phyloP scores from a whole-genome alignment of 64 coral and sea anemone genomes.

The Actinia tenebrosa region DNA sequence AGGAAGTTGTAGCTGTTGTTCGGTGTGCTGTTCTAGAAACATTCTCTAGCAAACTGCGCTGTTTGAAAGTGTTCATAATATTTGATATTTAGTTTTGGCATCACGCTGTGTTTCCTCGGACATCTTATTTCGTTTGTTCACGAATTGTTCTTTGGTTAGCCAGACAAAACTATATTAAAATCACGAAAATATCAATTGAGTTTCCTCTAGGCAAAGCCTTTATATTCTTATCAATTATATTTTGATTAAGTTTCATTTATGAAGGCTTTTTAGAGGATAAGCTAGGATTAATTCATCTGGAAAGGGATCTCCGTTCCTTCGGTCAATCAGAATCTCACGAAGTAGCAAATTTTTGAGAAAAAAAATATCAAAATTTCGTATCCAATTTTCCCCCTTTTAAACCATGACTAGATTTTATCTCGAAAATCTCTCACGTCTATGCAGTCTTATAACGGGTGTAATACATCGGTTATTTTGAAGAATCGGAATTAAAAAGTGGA shows the following conservation, averaged over 20 bases:
- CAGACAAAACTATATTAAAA: neutral
- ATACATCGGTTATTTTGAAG: neutral
- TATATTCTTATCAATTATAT: neutral
- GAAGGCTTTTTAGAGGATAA: neutral
- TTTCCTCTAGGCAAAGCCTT: neutral
- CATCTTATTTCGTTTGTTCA: neutral
- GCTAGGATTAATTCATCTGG: neutral
- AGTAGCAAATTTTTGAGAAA: neutral
- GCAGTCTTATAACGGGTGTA: neutral
- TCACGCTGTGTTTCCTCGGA: neutral
- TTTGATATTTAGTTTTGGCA: neutral
- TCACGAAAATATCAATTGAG: neutral
- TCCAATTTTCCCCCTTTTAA: neutral
- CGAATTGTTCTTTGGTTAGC: neutral
- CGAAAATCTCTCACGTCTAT: neutral
- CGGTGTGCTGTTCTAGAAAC: neutral
- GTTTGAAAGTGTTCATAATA: neutral
- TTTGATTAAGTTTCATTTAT: neutral
- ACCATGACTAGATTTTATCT: neutral
- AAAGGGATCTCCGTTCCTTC: neutral
- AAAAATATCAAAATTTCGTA: neutral
- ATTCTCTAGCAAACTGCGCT: neutral
- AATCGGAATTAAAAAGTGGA: neutral
- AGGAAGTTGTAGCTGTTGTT: neutral
- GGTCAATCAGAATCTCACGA: neutral